Conservation (phyloP, 2,113 vertebrate genomes). For the Willisornis vidua region DNA sequence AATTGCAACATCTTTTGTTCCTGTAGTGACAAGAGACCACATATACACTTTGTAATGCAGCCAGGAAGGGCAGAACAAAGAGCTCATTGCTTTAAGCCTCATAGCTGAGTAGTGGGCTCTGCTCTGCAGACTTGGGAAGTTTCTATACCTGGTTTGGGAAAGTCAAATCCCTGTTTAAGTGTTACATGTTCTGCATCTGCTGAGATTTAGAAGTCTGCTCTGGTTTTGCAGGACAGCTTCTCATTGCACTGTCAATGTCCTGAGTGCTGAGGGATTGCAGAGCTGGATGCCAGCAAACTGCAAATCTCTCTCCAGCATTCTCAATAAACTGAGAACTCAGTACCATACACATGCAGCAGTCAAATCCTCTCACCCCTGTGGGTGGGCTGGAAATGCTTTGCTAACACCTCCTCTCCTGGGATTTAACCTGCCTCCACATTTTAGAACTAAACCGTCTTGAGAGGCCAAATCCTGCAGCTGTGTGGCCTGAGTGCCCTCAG, state of each 20-base stretch:
- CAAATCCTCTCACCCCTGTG: background rate
- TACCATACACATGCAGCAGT: background rate
- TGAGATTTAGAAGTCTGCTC: background rate
- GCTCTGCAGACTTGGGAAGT: background rate
- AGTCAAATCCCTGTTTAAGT: background rate
- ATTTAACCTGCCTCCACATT: background rate
- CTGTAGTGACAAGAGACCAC: background rate
- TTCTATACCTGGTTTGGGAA: background rate
- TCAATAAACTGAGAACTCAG: background rate
- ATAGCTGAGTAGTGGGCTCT: background rate
- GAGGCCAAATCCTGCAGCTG: background rate
- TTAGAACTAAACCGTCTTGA: background rate
- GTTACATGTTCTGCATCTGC: background rate
- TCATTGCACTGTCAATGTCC: background rate
- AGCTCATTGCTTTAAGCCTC: background rate
- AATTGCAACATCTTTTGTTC: background rate
- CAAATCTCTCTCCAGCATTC: background rate
- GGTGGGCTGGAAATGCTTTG: background rate
- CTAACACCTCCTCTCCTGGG: background rate
- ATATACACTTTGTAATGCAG: background rate
- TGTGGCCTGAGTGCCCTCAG: fast-evolving
- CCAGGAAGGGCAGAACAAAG: background rate
- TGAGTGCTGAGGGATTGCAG: background rate
- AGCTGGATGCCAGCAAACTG: background rate
- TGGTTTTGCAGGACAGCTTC: background rate